Evolutionary conservation across 1,140 invertebrate genomes (phyloP).

Genomic region (Heliconius melpomene): DNA sequence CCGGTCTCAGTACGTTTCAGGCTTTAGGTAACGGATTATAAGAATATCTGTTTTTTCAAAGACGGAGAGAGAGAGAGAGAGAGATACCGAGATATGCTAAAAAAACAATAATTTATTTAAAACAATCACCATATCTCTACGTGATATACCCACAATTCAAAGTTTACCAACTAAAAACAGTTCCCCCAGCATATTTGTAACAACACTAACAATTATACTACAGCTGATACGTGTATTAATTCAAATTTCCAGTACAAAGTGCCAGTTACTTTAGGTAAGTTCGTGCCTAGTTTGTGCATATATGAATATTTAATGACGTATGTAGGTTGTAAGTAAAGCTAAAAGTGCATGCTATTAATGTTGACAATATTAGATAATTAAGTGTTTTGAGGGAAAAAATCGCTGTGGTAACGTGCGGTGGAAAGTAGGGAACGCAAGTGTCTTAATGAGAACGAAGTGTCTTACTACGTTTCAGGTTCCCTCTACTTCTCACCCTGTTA

Average conservation of each 20-base stretch:
- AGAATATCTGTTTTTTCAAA: no score
- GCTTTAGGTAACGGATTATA: no score
- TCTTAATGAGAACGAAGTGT: no score
- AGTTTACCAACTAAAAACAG: neutral
- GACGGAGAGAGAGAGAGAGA: no score
- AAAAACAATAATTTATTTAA: neutral
- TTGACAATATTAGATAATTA: conserved; percentile 1
- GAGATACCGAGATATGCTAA: neutral
- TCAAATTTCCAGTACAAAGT: conserved; percentile 44
- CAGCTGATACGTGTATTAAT: conserved; percentile 39
- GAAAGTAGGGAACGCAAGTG: no score
- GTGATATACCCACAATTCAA: neutral
- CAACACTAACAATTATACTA: conserved; percentile 31
- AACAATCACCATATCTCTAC: neutral
- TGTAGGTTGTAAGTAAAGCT: conserved; percentile 1
- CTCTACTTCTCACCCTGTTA: neutral
- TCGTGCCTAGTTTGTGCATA: conserved; percentile 40
- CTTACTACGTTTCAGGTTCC: no score
- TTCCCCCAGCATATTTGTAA: conserved; percentile 23
- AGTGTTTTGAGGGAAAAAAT: no score
- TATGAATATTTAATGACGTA: conserved; percentile 40
- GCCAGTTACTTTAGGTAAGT: conserved; percentile 42
- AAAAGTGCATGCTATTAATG: neutral
- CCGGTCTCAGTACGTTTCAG: no score
- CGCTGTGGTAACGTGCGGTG: no score